Base-by-base conservation (phyloP, 2,888 invertebrate genomes). In the Pollenia angustigena region DNA sequence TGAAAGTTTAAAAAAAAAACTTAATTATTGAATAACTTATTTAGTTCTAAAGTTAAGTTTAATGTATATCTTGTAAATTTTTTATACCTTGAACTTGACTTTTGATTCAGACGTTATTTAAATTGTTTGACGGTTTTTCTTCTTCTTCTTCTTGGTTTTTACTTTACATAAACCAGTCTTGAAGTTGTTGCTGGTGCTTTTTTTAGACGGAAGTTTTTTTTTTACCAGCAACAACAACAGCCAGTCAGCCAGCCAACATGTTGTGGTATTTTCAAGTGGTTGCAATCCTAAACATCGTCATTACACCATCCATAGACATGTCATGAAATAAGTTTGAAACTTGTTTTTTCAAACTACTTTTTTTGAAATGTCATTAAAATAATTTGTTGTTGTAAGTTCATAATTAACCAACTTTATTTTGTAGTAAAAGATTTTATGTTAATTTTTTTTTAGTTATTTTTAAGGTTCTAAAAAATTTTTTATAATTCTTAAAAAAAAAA, bases 51-150 rank as follows among this genome's bases (percentile, higher is more conserved):
- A 16, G 46, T 46, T 68, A n/a, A 64, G 44, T 14, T 62, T 44
- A n/a, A n/a, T n/a, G n/a, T n/a, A n/a, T n/a, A 48, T 42, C 6
- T 4, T 42, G 18, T n/a, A 50, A 68, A 18, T 40, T 48, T 68
- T 44, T 71, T 9, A 68, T 58, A 81, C 80, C 86, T 87, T 87
- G 86, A 83, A 83, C 86, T 87, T 87, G 86, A 87, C 75, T 87
- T 83, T 76, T 69, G 23, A 52, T 48, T 12, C 4, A 78, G 46
- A 44, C 8, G 58, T 14, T 11, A 23, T 62, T 46, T 48, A 42
- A 76, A 62, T 66, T 76, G 18, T 69, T 66, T 44, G 18, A 18
- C 8, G 14, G 66, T 64, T 12, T 50, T 44, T 62, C 18, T 69
- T 42, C 12, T 58, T 60, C 52, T 16, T 69, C 4, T 23, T 48